Evolutionary conservation across 2,113 vertebrate genomes (phyloP).

Genomic region (Dipodomys stephensi): DNA sequence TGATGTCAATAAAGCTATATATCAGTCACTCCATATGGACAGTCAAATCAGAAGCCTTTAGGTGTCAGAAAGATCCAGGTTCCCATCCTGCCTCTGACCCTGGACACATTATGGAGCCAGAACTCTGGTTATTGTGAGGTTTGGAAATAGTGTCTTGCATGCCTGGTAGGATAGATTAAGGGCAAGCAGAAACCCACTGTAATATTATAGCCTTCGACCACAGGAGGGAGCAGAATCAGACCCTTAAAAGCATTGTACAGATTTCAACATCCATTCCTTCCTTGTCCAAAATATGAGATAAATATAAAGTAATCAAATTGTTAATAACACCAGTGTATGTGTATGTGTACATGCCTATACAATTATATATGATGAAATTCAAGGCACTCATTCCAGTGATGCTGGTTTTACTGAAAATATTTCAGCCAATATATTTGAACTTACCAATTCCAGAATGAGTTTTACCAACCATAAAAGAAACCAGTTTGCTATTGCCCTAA

Average conservation of each 20-base stretch:
- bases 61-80: not conserved
- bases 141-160: not conserved
- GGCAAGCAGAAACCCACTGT: not conserved
- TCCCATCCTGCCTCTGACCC: not conserved
- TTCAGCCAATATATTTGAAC: constrained; percentile 39
- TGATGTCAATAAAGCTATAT: not conserved
- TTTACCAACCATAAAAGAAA: constrained; percentile 38
- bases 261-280: not conserved
- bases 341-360: not conserved
- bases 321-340: not conserved
- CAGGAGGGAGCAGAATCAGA: no score
- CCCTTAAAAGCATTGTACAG: not conserved
- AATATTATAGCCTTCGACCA: not conserved
- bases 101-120: not conserved
- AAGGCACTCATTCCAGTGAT: not conserved
- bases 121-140: not conserved
- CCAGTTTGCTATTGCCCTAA: not conserved
- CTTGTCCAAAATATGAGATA: constrained; percentile 30
- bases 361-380: not conserved
- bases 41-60: not conserved
- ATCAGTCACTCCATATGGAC: not conserved
- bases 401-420: constrained; percentile 20
- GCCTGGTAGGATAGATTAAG: not conserved
- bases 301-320: constrained; percentile 10
- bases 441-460: constrained; percentile 21